Evolutionary conservation across 92 coral and sea anemone genomes (phyloP), one percentile per base, ranked within the genome.

Genomic region (Nematostella vectensis): DNA sequence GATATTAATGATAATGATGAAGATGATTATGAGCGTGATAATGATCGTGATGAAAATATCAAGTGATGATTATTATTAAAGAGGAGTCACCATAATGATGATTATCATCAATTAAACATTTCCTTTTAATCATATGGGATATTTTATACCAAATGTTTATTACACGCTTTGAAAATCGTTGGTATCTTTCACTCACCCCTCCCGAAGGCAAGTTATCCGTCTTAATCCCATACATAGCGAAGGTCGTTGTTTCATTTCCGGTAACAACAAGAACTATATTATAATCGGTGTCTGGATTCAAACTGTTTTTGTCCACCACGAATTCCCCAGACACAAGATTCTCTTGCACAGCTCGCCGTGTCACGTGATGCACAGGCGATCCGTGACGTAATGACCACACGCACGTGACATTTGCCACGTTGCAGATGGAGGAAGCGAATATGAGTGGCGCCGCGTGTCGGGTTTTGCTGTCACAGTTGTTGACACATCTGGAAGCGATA

Each of bases 401-500:
- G 51, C 51, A 45, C 18, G 51, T 45, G 21, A 45, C 23, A 19
- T 45, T 45, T 10, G 51, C 23, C 4, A 9, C 51, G 23, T 22
- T 22, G 18, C 80, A 71, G 25, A 54, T 67, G 11, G 40, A 66
- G 9, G 70, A 29, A 24, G 59, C 20, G 2, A 67, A 54, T 27
- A 79, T 57, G 3, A 71, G 29, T 11, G 70, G 61, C 50, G 67
- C 59, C 42, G 69, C 59, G 6, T 70, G 56, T 11, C 48, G 50
- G 27, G 59, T 44, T 71, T 73, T 79, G 25, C 25, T 29, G 0
- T 57, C 87, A 31, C 87, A 79, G 72, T 79, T 79, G 48, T 67
- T 72, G 48, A 51, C 33, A 53, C 87, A 79, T 22, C 87, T 79
- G 61, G 15, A 20, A 40, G 40, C 6, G 15, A 33, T 6, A 33